phyloP scores from a whole-genome alignment of 1,140 invertebrate species.

The Forficula auricularia region DNA sequence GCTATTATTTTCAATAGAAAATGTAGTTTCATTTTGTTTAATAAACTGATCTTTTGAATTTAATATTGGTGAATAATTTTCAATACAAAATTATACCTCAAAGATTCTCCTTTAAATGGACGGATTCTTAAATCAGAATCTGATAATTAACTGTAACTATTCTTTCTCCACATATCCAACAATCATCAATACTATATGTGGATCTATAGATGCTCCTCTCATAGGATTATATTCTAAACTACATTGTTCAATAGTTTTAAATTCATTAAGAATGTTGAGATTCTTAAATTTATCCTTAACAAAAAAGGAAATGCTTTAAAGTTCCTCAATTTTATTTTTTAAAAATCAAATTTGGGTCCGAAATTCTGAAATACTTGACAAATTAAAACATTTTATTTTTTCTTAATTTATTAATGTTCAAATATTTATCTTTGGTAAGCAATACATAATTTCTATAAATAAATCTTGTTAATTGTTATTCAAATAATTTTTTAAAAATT shows the following conservation, averaged over 20 bases:
- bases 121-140: slow-evolving; percentile 75
- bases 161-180: slow-evolving; percentile 97
- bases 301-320: slow-evolving; percentile 80
- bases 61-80: slow-evolving; percentile 25
- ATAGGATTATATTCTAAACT: slow-evolving; percentile 79
- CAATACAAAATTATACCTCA: slow-evolving; percentile 53
- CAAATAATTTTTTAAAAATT: too few relatives aligned
- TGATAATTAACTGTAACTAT: slow-evolving; percentile 82
- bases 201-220: slow-evolving; percentile 86
- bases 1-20: slow-evolving; percentile 16
- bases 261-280: slow-evolving; percentile 46
- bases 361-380: slow-evolving; percentile 79
- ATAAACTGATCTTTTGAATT: slow-evolving; percentile 15
- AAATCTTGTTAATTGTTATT: too few relatives aligned
- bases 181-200: slow-evolving; percentile 96
- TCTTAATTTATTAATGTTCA: too few relatives aligned
- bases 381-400: too few relatives aligned
- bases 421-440: too few relatives aligned
- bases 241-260: slow-evolving; percentile 88
- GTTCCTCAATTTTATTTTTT: slow-evolving; percentile 54
- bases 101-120: slow-evolving; percentile 31
- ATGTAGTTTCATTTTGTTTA: slow-evolving; percentile 1
- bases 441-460: too few relatives aligned
- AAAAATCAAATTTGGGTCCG: slow-evolving; percentile 97
- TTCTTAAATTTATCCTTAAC: slow-evolving; percentile 61